Evolutionary conservation across 2,113 vertebrate genomes (phyloP).

Genomic region (Salminus brasiliensis): DNA sequence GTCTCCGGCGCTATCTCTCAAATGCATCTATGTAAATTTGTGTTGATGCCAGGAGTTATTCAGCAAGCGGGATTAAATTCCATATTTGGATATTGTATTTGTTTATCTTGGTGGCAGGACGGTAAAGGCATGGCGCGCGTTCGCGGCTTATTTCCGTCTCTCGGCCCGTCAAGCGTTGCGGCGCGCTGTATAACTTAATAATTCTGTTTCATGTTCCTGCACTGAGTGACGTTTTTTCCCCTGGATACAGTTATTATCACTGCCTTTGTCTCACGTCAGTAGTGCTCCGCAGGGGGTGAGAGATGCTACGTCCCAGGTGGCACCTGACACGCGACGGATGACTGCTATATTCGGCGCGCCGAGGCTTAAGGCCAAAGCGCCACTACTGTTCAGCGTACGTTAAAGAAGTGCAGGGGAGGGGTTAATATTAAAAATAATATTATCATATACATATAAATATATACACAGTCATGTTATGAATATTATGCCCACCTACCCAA

Average conservation of each 20-base stretch:
- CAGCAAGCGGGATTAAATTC: conserved; percentile 2
- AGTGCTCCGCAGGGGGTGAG: conserved; percentile 12
- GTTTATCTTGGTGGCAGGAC: conserved; percentile 15
- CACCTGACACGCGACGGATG: conserved; percentile 13
- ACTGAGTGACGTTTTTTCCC: conserved; percentile 44
- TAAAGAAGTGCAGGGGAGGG: background rate
- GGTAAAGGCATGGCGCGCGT: background rate
- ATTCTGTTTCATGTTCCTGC: conserved; percentile 44
- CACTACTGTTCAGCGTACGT: conserved; percentile 23
- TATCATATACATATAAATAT: no score
- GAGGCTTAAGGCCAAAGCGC: conserved; percentile 39
- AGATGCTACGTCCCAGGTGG: conserved; percentile 39
- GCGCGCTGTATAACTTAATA: conserved; percentile 24
- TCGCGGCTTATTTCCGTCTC: conserved; percentile 1
- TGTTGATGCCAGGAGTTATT: conserved; percentile 12
- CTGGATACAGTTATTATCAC: conserved; percentile 35
- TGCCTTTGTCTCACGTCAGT: conserved; percentile 40
- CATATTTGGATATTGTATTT: background rate
- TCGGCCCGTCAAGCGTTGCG: conserved; percentile 17
- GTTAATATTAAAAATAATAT: no score
- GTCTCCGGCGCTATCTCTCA: background rate
- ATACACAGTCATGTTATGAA: no score
- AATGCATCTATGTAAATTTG: conserved; percentile 22
- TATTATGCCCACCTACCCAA: no score
- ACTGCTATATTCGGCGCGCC: conserved; percentile 34